Base-by-base conservation (phyloP, 2,113 vertebrate genomes). In the Sprattus sprattus region DNA sequence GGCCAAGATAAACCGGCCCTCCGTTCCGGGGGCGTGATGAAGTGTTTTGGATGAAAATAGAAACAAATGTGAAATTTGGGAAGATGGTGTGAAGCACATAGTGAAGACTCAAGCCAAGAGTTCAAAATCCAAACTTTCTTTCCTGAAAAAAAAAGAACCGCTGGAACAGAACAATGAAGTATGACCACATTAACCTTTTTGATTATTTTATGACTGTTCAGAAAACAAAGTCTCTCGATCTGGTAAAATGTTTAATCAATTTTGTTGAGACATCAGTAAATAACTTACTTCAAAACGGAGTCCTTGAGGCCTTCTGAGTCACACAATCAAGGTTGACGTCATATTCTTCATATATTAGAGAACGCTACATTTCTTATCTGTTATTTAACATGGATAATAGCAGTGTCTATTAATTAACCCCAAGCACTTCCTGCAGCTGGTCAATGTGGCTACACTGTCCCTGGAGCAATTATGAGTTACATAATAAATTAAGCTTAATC, bases 51-150 rank as follows among this genome's bases (percentile, higher is more conserved):
- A 71, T 88, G 81, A 89, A 91, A 91, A 92, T 86, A 87, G 89
- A 60, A 92, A 85, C 87, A 84, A 84, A 90, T 89, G 91, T 89
- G 86, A 92, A 90, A 93, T 93, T 57, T 91, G 15, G 88, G 85
- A 91, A 20, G 45, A 80, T 28, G 18, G 87, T 75, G 82, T 81
- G 90, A 93, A 92, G 82, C 80, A 89, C 67, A 86, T 85, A 89
- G 45, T 45, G 81, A 75, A 15, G 82, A 82, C 75, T 75, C 78
- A 54, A 64, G n/a, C 80, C 45, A 84, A 57, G 78, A 54, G 64
- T 9, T 20, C 52, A 28, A 45, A 64, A 85, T 39, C 75, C 81
- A 87, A 64, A 44, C 54, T 85, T 64, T n/a, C 50, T 39, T 25
- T 80, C 81, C 50, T 67, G 46, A 82, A 28, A 39, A 81, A 82